Evolutionary conservation across 2,113 vertebrate genomes (phyloP).

Genomic region (Pseudopodoces humilis): DNA sequence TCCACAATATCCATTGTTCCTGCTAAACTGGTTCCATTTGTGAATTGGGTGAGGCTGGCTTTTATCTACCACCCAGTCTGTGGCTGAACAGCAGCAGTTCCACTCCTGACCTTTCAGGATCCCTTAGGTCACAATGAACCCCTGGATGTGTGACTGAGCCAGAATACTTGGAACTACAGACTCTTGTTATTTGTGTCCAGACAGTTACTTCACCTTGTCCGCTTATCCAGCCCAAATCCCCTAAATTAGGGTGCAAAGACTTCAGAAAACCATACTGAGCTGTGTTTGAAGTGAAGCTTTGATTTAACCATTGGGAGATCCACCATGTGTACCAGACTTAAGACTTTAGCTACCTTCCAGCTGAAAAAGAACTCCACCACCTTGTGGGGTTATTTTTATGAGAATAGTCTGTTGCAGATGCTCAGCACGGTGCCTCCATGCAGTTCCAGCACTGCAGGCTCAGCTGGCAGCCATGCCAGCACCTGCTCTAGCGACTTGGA

Average conservation of each 20-base stretch:
- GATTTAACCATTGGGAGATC: neutral
- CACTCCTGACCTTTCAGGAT: neutral
- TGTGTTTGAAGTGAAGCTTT: neutral
- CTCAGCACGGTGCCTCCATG: neutral
- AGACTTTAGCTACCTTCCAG: neutral
- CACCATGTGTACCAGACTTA: neutral
- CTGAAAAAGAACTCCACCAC: neutral
- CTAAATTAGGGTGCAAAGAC: neutral
- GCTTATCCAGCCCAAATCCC: neutral
- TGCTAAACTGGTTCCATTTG: neutral
- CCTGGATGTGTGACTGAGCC: neutral
- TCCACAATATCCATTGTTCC: neutral
- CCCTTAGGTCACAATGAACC: neutral
- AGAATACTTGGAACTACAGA: neutral
- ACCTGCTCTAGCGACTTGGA: neutral
- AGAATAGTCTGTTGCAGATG: neutral
- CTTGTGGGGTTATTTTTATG: neutral
- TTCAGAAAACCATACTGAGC: neutral
- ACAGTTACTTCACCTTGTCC: neutral
- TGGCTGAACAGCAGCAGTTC: neutral
- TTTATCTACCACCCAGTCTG: neutral
- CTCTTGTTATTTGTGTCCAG: neutral
- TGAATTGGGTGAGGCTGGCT: neutral
- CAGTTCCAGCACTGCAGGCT: neutral
- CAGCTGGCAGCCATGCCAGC: neutral